Percentiles rank a stretch among this genome's conserved stretches.
Conservation (phyloP, 2,797 vertebrate species). For the Euthynnus affinis region DNA sequence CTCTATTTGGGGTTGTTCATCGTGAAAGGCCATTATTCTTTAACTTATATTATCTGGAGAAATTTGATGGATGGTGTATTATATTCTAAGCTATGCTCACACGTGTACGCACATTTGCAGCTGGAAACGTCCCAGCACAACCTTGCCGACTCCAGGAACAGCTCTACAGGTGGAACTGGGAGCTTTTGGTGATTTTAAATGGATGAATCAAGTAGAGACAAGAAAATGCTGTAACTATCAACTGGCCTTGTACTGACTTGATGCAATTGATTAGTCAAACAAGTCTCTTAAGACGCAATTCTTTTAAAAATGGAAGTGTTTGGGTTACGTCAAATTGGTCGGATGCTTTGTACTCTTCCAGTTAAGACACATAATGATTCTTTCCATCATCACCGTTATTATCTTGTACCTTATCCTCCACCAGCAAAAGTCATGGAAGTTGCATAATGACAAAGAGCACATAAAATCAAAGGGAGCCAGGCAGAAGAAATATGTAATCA, state of each 20-base stretch:
- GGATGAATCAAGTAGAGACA: neutral
- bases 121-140: neutral
- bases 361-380: neutral
- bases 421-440: constrained; percentile 11
- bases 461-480: constrained; percentile 46
- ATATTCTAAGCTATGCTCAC: neutral
- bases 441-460: constrained; percentile 34
- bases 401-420: constrained; percentile 18
- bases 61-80: neutral
- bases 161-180: neutral
- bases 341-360: constrained; percentile 7
- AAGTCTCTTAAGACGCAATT: neutral
- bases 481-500: constrained; percentile 44
- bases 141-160: neutral
- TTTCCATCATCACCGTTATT: constrained; percentile 12
- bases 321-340: neutral
- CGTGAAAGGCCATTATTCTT: neutral
- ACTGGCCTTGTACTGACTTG: neutral
- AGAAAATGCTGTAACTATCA: neutral
- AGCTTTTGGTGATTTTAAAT: neutral
- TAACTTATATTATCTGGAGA: neutral
- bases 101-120: neutral
- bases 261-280: neutral
- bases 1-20: constrained; percentile 6
- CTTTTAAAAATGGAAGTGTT: neutral